Evolutionary conservation across 2,113 vertebrate species (phyloP), one percentile per base, ranked within the genome.

Genomic region (Pandion haliaetus): DNA sequence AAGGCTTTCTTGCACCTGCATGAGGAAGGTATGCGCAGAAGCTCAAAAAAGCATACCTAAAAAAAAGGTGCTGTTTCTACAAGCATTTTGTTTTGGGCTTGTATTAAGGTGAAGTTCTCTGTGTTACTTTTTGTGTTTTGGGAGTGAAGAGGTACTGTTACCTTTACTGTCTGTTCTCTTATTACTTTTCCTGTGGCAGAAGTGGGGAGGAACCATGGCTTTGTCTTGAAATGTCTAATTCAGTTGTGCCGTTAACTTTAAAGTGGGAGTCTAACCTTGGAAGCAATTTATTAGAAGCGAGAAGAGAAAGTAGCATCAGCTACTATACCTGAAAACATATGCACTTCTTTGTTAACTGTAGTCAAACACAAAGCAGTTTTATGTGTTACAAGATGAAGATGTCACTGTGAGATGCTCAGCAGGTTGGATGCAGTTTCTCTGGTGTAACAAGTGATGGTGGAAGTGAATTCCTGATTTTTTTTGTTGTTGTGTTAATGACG

Each of bases 31-130:
- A 25, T 18, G 17, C 58, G 9, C 18, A 57, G 73, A 40, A 85
- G 1, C 26, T 65, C 34, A n/a, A 3, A 25, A 66, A 55, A 61
- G 40, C 2, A 0, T 5, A 3, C 6, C 1, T 55, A 16, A 29
- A 54, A 2, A 86, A 36, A 10, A 4, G 6, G 9, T 34, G 21
- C 31, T 47, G 13, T 47, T 65, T 57, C 14, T 38, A 23, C n/a
- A 38, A 9, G 32, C 3, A 0, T 55, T 87, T 81, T 63, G 7
- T 50, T 34, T 25, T 34, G 49, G 59, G 25, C 17, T 38, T 18
- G 18, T 50, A 11, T 45, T 40, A 19, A 34, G 40, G 32, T 65
- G 40, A 19, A 63, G 31, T 66, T 44, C 50, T 71, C 17, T n/a
- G 55, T 52, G 58, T 49, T 44, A 4, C 36, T 63, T 17, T 21